A percentile compares a stretch with the other conserved stretches of the same genome.
phyloP scores from a whole-genome alignment of 2,888 invertebrate species.

The Pocota personata region DNA sequence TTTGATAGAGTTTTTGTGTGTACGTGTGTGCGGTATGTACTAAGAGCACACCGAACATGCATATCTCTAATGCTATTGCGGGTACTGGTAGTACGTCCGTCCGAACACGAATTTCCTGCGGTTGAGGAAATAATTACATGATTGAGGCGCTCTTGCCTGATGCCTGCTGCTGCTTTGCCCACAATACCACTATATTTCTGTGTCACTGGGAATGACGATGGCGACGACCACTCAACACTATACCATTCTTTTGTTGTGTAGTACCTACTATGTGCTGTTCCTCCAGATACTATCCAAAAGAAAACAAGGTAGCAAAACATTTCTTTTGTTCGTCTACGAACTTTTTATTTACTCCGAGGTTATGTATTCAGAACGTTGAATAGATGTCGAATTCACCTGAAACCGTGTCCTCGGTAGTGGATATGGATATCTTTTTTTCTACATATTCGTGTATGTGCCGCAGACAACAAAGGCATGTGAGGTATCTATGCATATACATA shows the following conservation, averaged over 20 bases:
- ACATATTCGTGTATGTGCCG: slow-evolving; percentile 9
- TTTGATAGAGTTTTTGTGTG: slow-evolving; percentile 36
- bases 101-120: slow-evolving; percentile 73
- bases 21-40: slow-evolving; percentile 4
- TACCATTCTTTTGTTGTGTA: slow-evolving; percentile 19
- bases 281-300: slow-evolving; percentile 26
- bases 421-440: slow-evolving; percentile 21
- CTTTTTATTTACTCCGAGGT: slow-evolving; percentile 1
- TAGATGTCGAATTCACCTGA: slow-evolving; percentile 32
- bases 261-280: neutral
- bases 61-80: slow-evolving; percentile 25
- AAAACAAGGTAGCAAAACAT: slow-evolving; percentile 29
- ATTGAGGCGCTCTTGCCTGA: slow-evolving; percentile 78
- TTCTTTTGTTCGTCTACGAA: slow-evolving; percentile 38
- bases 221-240: slow-evolving; percentile 47
- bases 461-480: slow-evolving; percentile 52
- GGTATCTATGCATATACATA: neutral
- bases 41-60: slow-evolving; percentile 12
- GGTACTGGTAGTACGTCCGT: slow-evolving; percentile 39
- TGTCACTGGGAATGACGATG: slow-evolving; percentile 54
- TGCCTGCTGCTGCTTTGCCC: slow-evolving; percentile 33
- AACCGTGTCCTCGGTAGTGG: neutral
- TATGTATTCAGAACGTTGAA: slow-evolving; percentile 11
- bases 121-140: slow-evolving; percentile 83
- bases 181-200: slow-evolving; percentile 41